Conservation (phyloP, 2,888 invertebrate species). For the Drosophila greeni region DNA sequence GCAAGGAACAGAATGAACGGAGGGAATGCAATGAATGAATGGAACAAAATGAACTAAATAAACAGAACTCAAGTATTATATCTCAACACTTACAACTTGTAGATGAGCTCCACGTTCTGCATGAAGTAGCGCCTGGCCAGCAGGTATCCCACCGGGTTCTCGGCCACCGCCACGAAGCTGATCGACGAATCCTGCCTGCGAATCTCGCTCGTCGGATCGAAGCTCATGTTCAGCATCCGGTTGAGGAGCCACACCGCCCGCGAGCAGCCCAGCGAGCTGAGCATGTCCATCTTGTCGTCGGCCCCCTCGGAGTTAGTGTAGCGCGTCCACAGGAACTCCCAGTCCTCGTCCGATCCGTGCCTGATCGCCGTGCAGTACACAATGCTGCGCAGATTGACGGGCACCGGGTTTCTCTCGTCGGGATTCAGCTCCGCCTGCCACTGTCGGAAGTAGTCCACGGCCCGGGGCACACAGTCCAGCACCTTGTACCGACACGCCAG, state of each 20-base stretch:
- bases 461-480: conserved; percentile 82
- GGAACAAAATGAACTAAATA: too few relatives aligned
- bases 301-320: conserved; percentile 84
- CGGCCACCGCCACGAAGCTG: conserved; percentile 83
- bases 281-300: conserved; percentile 83
- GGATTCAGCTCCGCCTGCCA: conserved; percentile 82
- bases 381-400: conserved; percentile 84
- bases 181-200: conserved; percentile 84
- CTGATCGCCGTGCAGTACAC: conserved; percentile 87
- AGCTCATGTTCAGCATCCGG: conserved; percentile 83
- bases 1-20: too few relatives aligned
- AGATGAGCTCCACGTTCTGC: conserved; percentile 82
- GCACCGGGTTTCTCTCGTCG: conserved; percentile 83
- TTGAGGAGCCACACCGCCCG: conserved; percentile 72
- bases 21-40: too few relatives aligned
- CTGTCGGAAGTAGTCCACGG: conserved; percentile 81
- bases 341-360: conserved; percentile 84
- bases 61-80: too few relatives aligned
- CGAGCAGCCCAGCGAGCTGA: conserved; percentile 85
- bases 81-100: too few relatives aligned
- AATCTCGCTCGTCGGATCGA: conserved; percentile 82
- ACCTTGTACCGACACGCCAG: conserved; percentile 84
- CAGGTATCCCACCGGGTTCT: conserved; percentile 84
- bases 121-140: conserved; percentile 86
- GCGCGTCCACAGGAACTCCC: conserved; percentile 86